Conservation (phyloP, 2,113 vertebrate species). For the Engystomops pustulosus region DNA sequence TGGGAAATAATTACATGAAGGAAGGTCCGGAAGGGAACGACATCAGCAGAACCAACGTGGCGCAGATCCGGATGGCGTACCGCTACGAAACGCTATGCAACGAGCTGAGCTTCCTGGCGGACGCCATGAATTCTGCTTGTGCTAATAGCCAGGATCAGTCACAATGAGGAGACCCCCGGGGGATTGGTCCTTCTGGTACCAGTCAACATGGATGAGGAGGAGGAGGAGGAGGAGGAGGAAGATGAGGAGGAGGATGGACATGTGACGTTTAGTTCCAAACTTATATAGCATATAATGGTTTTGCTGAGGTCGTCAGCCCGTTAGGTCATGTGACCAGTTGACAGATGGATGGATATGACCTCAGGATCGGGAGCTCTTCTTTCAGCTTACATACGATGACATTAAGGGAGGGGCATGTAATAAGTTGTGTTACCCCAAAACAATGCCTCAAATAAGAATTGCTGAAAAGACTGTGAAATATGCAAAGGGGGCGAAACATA, state of each 20-base stretch:
- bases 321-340: neutral
- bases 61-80: slow-evolving; percentile 95
- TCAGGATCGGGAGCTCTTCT: too few relatives aligned
- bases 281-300: too few relatives aligned
- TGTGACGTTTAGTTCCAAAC: neutral
- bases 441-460: too few relatives aligned
- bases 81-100: slow-evolving; percentile 92
- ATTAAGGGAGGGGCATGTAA: too few relatives aligned
- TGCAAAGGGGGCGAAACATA: too few relatives aligned
- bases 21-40: slow-evolving; percentile 94
- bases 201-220: neutral
- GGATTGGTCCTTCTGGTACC: neutral
- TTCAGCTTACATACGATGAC: too few relatives aligned
- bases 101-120: slow-evolving; percentile 92
- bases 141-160: slow-evolving; percentile 60
- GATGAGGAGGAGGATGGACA: neutral
- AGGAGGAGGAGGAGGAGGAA: too few relatives aligned
- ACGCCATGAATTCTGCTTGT: slow-evolving; percentile 86
- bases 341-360: too few relatives aligned
- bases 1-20: slow-evolving; percentile 88
- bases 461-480: too few relatives aligned
- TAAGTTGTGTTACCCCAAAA: too few relatives aligned
- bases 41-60: slow-evolving; percentile 93
- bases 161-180: slow-evolving; percentile 49
- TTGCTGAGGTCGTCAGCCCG: neutral